Base-by-base conservation (phyloP, 1,140 invertebrate genomes). In the Armadillidium nasatum region DNA sequence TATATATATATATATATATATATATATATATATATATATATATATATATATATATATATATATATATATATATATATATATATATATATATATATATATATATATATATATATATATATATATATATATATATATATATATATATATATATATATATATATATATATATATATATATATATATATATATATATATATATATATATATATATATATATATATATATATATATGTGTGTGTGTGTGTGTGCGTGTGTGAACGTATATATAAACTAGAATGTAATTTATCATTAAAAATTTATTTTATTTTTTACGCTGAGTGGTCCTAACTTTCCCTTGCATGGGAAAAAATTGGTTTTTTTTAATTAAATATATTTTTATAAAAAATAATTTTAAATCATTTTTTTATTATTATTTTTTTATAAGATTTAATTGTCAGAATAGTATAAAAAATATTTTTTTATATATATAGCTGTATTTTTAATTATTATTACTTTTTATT, bases 51-150 rank as follows among this genome's bases (percentile, higher is more conserved):
- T 44, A 44, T 72, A 11, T 72, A 19, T 72, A 23, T 72, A 44
- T 72, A 44, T 72, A 72, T 44, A 44, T 72, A 44, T 72, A 44
- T 72, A 44, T 44, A 72, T 72, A 72, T 72, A 72, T 72, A 72
- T 44, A 44, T 44, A 72, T 44, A 72, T 44, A 72, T 33, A 72
- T 44, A 72, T 44, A 72, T 44, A 72, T 44, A 72, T 44, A 72
- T 33, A 44, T 44, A 44, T 44, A 44, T 44, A 72, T 44, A 72
- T 44, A 72, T 33, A 44, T 11, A 72, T 33, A 72, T n/a, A n/a
- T n/a, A n/a, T n/a, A n/a, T n/a, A n/a, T n/a, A n/a, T n/a, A n/a
- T n/a, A n/a, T n/a, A n/a, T n/a, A n/a, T n/a, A n/a, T n/a, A n/a
- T n/a, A n/a, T n/a, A n/a, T n/a, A n/a, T n/a, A n/a, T n/a, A n/a